Percentiles rank a stretch among this genome's conserved stretches.
These are phyloP conservation scores for Andricus curvator DNA, from an alignment of 2,888 invertebrate genomes.

Conservation along the genomic window DNA sequence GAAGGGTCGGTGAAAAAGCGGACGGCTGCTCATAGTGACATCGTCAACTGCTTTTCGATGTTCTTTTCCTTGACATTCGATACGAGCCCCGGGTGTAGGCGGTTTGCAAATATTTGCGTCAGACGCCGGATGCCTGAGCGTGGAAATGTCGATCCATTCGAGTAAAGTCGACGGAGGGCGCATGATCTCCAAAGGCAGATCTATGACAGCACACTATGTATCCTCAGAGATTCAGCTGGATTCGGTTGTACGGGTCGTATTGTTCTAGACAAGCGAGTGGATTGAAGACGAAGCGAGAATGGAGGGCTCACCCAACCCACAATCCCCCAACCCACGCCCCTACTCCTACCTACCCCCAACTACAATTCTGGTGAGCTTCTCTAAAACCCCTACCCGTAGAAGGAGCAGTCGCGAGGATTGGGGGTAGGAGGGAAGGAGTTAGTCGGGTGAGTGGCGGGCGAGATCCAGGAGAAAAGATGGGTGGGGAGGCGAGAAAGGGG, in stretches of 20 bases:
- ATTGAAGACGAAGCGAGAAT: slow-evolving; percentile 58
- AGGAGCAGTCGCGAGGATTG: slow-evolving; percentile 7
- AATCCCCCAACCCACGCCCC: neutral
- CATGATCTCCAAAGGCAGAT: slow-evolving; percentile 36
- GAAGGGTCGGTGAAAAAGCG: slow-evolving; percentile 31
- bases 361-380: slow-evolving; percentile 1
- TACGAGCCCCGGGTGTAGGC: neutral
- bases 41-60: slow-evolving; percentile 30
- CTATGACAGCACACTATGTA: slow-evolving; percentile 39
- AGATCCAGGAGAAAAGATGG: slow-evolving; percentile 44
- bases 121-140: slow-evolving; percentile 10
- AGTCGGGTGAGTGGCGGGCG: slow-evolving; percentile 3
- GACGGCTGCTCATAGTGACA: slow-evolving; percentile 12
- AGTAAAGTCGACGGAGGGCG: slow-evolving; percentile 28
- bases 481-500: slow-evolving; percentile 49
- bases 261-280: slow-evolving; percentile 52
- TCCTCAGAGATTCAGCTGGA: slow-evolving; percentile 43
- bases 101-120: slow-evolving; percentile 24
- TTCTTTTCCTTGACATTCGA: slow-evolving; percentile 26
- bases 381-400: neutral
- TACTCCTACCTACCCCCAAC: neutral
- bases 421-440: slow-evolving; percentile 54
- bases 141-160: slow-evolving; percentile 18
- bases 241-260: slow-evolving; percentile 48
- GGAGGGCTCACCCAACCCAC: slow-evolving; percentile 2